Evolutionary conservation across 1,140 invertebrate species (phyloP), one percentile per base, ranked within the genome.

Genomic region (Uloborus diversus): DNA sequence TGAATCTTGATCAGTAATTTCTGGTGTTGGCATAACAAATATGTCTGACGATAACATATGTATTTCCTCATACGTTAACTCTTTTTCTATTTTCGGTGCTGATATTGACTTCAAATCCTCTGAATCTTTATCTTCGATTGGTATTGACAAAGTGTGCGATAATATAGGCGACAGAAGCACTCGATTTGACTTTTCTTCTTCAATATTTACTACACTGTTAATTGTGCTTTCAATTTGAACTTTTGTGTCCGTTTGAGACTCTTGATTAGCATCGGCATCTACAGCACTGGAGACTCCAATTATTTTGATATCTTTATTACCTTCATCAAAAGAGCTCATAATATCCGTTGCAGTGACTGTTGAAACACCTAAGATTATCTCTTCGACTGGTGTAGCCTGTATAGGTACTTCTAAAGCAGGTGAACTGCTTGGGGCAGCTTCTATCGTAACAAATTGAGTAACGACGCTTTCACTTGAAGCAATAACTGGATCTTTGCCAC

Each of bases 381-480:
- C 75, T n/a, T 14, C 53, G 25, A 79, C 65, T 32, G 76, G 37
- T 9, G 64, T 79, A 28, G 64, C 32, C 28, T 78, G 47, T n/a
- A 78, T 78, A 4, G 35, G 4, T 49, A n/a, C n/a, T 66, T 51
- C 51, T 47, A 27, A 23, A 3, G 80, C 25, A n/a, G 42, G 32
- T 25, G 71, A 37, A 59, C 76, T 49, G 13, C 57, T 53, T n/a
- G 69, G 64, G 20, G 64, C 32, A 20, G 69, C 61, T 61, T 78
- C 73, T 9, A 70, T 68, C 47, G 80, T 81, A 27, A 84, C 81
- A 61, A 80, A 84, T 9, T 84, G 66, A 13, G 83, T 84, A 20
- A 84, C 80, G 35, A 83, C 75, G 53, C 83, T 82, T 65, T 82
- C 79, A 57, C 83, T 79, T 5, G 73, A 76, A 20, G 80, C 47